A percentile compares a stretch with the other conserved stretches of the same genome.
Evolutionary conservation across 2,888 invertebrate species (phyloP).

Genomic region (Melipona bicolor): DNA sequence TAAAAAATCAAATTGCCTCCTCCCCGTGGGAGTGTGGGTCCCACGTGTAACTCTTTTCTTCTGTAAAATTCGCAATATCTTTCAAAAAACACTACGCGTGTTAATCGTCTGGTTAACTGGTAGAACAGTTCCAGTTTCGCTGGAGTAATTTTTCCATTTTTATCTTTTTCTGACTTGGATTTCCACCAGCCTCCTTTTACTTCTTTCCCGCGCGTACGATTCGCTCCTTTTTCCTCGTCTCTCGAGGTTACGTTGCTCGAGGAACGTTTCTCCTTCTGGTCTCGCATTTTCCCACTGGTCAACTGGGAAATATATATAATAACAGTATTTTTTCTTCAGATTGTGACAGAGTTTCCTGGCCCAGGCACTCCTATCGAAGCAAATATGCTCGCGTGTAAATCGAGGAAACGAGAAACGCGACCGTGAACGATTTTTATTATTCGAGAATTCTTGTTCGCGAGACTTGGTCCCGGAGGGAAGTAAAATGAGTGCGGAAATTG

Average conservation of each 20-base stretch:
- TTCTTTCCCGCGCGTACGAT: neutral
- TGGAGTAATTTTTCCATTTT: neutral
- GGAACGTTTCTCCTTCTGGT: conserved; percentile 26
- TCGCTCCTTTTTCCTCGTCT: neutral
- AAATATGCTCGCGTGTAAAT: neutral
- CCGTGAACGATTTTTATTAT: neutral
- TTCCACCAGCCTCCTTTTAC: conserved; percentile 1
- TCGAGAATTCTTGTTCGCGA: neutral
- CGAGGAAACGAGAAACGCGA: neutral
- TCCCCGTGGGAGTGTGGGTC: no score
- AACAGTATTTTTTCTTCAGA: neutral
- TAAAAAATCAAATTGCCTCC: no score
- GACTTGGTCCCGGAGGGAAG: conserved; percentile 4
- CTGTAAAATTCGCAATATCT: neutral
- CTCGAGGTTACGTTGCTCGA: neutral
- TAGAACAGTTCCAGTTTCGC: neutral
- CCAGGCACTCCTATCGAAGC: neutral
- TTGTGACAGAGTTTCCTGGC: conserved; percentile 46
- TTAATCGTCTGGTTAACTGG: neutral
- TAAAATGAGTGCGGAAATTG: conserved; percentile 39
- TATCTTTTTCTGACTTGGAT: neutral
- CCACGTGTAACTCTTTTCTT: no score
- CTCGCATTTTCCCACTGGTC: conserved; percentile 10
- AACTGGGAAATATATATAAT: neutral
- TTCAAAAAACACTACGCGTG: neutral